These are phyloP conservation scores for Bolinopsis microptera DNA, from an alignment of 37 sponge, comb jelly and placozoan genomes.

Conservation along the genomic window DNA sequence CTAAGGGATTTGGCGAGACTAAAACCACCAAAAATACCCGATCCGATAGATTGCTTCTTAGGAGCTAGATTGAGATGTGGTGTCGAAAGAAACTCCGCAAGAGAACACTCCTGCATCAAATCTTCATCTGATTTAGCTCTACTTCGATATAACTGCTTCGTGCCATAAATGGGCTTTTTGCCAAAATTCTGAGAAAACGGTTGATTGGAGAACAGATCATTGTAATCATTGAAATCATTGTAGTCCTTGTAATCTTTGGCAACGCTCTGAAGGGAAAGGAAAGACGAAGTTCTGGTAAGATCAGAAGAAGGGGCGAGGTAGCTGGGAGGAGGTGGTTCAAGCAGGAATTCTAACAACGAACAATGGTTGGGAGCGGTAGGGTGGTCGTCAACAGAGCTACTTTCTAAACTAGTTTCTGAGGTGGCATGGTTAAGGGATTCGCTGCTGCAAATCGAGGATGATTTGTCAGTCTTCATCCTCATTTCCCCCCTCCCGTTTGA, in stretches of 20 bases:
- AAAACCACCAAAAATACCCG: neutral
- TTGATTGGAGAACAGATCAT: no score
- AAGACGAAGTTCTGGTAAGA: constrained; percentile 7
- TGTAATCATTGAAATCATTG: no score
- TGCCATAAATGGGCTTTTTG: neutral
- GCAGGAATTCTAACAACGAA: constrained; percentile 6
- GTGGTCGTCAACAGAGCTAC: neutral
- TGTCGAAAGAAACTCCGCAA: constrained; percentile 15
- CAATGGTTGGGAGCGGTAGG: neutral
- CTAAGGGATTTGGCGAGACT: neutral
- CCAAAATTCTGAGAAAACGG: neutral
- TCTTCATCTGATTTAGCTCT: constrained; percentile 49
- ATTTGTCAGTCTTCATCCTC: constrained; percentile 12
- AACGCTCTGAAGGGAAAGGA: neutral
- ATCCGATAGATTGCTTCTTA: neutral
- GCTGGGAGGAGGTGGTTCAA: neutral
- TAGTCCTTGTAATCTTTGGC: no score
- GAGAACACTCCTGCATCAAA: neutral
- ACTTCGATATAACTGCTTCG: neutral
- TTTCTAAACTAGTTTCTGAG: constrained; percentile 42
- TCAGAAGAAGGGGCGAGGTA: neutral
- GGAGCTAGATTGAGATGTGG: constrained; percentile 8
- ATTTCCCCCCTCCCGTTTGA: neutral
- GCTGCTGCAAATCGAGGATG: constrained; percentile 25
- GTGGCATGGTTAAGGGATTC: constrained; percentile 1